Evolutionary conservation across 2,113 vertebrate genomes (phyloP).

Genomic region (Phylloscopus trochilus): DNA sequence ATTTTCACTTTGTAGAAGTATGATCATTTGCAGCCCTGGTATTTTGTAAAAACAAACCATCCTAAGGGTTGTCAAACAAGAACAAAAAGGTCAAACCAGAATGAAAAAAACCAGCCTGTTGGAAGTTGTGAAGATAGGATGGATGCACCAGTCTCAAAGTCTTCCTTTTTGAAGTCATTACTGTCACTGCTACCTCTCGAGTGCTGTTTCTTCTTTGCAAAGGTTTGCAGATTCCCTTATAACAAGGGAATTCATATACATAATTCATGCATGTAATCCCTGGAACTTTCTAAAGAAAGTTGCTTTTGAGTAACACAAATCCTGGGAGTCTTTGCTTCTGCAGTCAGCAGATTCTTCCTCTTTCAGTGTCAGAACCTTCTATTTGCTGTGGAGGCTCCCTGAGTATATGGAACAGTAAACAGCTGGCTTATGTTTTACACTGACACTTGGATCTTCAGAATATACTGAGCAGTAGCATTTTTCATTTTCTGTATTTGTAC

Average conservation of each 20-base stretch:
- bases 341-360: neutral
- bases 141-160: neutral
- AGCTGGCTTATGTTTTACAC: neutral
- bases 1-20: neutral
- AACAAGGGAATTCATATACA: neutral
- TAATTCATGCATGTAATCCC: rapidly evolving
- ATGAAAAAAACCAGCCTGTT: neutral
- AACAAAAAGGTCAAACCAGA: neutral
- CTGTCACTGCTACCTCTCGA: neutral
- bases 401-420: neutral
- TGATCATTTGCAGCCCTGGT: neutral
- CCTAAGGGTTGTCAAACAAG: neutral
- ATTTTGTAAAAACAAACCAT: neutral
- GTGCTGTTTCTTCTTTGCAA: neutral
- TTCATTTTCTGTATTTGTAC: neutral
- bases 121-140: neutral
- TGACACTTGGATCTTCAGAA: neutral
- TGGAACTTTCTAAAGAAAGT: neutral
- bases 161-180: neutral
- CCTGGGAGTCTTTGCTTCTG: neutral
- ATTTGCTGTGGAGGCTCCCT: neutral
- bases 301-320: neutral
- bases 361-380: neutral
- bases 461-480: neutral
- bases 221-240: neutral